These are phyloP conservation scores for Archegozetes longisetosus DNA, from an alignment of 1,140 invertebrate species.

Conservation along the genomic window DNA sequence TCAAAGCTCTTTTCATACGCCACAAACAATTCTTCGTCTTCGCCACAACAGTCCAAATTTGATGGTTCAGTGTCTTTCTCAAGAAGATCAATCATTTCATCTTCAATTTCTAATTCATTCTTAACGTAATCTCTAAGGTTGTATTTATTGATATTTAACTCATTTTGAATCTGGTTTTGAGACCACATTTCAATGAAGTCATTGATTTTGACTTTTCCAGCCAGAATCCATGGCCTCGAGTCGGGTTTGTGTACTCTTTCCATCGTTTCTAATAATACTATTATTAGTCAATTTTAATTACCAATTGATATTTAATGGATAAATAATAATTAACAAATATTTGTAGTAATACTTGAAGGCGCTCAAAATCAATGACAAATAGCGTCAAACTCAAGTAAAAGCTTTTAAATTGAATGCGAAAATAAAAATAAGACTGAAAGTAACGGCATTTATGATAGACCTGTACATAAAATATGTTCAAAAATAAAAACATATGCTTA, in stretches of 20 bases:
- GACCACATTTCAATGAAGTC: neutral
- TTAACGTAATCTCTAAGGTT: neutral
- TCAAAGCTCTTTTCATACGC: neutral
- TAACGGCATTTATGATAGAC: too few species aligned
- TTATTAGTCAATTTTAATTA: neutral
- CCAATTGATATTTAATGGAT: too few species aligned
- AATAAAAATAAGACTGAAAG: too few species aligned
- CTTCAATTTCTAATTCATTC: neutral
- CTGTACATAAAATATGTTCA: too few species aligned
- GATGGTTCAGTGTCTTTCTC: neutral
- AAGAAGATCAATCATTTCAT: neutral
- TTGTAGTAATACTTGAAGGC: too few species aligned
- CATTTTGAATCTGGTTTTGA: neutral
- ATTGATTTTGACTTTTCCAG: neutral
- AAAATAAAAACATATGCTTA: too few species aligned
- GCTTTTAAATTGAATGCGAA: too few species aligned
- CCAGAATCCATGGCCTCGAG: neutral
- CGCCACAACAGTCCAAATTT: neutral
- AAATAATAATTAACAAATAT: too few species aligned
- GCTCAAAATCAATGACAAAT: too few species aligned
- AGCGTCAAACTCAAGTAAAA: too few species aligned
- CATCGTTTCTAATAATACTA: neutral
- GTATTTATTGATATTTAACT: neutral
- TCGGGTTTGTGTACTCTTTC: neutral
- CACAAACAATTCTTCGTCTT: neutral